Conservation (phyloP, 2,113 vertebrate species). For the Psilopsiagon aurifrons region DNA sequence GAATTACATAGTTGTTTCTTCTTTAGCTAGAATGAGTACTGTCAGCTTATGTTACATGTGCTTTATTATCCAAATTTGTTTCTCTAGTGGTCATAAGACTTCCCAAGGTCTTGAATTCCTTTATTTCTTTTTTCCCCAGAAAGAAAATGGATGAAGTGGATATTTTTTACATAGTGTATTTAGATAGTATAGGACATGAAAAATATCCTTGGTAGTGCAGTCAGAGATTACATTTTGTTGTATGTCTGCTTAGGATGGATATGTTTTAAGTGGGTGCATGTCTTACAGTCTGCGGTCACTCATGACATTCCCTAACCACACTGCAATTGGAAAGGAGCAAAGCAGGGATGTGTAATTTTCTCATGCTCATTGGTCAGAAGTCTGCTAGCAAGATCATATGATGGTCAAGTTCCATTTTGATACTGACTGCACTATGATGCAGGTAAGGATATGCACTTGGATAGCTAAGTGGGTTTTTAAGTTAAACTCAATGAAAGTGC, state of each 20-base stretch:
- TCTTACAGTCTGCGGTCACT: neutral
- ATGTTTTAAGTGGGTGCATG: neutral
- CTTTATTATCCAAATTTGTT: neutral
- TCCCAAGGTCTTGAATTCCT: neutral
- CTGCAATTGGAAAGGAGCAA: neutral
- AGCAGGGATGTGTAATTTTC: neutral
- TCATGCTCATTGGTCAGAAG: neutral
- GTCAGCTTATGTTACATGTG: neutral
- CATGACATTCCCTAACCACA: neutral
- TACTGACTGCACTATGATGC: neutral
- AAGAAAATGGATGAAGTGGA: neutral
- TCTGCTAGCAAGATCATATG: neutral
- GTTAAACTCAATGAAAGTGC: neutral
- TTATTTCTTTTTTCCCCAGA: neutral
- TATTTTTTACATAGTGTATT: neutral
- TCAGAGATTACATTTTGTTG: neutral
- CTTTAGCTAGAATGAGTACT: neutral
- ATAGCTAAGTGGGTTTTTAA: neutral
- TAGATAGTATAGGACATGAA: neutral
- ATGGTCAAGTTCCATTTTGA: neutral
- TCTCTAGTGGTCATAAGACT: neutral
- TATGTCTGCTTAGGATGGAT: neutral
- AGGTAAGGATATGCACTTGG: neutral
- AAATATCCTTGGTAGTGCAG: neutral
- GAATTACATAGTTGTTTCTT: neutral